A percentile compares a stretch with the other conserved stretches of the same genome.
These are phyloP conservation scores for Leptinotarsa juncta DNA, from an alignment of 2,888 invertebrate genomes.

Conservation along the genomic window DNA sequence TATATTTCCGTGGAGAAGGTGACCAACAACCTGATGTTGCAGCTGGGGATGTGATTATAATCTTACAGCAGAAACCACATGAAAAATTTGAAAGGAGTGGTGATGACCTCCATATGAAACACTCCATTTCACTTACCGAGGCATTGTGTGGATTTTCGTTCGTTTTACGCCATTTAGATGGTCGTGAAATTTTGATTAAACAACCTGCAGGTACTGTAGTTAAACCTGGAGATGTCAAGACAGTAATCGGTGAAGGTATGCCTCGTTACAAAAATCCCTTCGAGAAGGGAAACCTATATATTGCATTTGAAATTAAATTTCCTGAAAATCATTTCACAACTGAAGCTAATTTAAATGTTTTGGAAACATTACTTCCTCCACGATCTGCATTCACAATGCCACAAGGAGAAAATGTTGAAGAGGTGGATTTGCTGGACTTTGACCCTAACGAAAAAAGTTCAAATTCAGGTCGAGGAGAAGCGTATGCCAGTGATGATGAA, in stretches of 20 bases:
- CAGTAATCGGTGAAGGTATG: conserved; percentile 90
- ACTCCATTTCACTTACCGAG: conserved; percentile 84
- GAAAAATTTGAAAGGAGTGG: conserved; percentile 82
- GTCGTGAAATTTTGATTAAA: conserved; percentile 82
- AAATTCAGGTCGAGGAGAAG: conserved; percentile 71
- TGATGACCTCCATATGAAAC: conserved; percentile 79
- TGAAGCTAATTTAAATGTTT: conserved; percentile 73
- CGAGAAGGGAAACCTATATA: conserved; percentile 87
- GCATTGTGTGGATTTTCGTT: conserved; percentile 91
- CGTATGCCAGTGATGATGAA: conserved; percentile 78
- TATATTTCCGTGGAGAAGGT: conserved; percentile 88
- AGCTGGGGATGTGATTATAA: conserved; percentile 90
- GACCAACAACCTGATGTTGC: conserved; percentile 89
- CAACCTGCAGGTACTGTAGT: conserved; percentile 85
- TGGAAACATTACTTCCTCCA: conserved; percentile 82
- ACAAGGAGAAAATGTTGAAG: conserved; percentile 84
- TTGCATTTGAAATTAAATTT: conserved; percentile 88
- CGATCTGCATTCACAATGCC: conserved; percentile 79
- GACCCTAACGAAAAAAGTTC: conserved; percentile 72
- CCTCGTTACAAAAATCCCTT: conserved; percentile 86
- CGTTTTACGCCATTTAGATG: conserved; percentile 90
- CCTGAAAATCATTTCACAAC: conserved; percentile 84
- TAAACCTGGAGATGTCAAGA: conserved; percentile 83
- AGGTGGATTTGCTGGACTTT: conserved; percentile 84
- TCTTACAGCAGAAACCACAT: conserved; percentile 85